These are phyloP conservation scores for Drosophila triauraria DNA, from an alignment of 1,140 invertebrate genomes.

Conservation along the genomic window DNA sequence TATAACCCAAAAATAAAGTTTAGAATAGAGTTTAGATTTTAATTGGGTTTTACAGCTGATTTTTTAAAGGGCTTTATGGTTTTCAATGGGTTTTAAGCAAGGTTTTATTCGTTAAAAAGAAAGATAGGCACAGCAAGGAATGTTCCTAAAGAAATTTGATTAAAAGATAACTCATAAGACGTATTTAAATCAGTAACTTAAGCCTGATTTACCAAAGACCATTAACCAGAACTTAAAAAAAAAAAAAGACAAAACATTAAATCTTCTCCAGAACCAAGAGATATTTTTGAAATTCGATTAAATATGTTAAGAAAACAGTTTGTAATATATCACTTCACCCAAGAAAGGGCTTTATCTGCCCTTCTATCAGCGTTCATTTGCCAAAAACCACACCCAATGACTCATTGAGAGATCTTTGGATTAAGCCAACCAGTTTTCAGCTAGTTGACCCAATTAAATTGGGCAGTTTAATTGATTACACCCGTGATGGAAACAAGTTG, in stretches of 20 bases:
- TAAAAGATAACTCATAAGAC: too few relatives aligned
- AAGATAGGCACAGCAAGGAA: background rate
- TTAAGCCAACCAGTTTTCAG: slow-evolving; percentile 35
- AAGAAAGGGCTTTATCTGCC: slow-evolving; percentile 13
- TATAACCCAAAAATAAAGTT: slow-evolving; percentile 3
- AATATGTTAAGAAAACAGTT: background rate
- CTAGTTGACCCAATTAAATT: slow-evolving; percentile 61
- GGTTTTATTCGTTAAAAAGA: background rate
- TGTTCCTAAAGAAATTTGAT: too few relatives aligned
- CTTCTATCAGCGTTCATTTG: background rate
- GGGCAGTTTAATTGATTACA: slow-evolving; percentile 57
- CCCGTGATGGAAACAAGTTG: slow-evolving; percentile 23
- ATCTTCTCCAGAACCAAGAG: background rate
- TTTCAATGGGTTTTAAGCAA: background rate
- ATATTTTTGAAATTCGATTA: background rate
- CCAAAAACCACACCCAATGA: slow-evolving; percentile 27
- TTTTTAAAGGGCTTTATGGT: background rate
- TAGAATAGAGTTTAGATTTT: background rate
- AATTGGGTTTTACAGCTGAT: background rate
- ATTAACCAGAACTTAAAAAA: background rate
- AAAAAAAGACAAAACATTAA: background rate
- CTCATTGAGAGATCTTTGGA: slow-evolving; percentile 29
- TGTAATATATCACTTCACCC: slow-evolving; percentile 12
- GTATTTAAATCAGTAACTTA: background rate
- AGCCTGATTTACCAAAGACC: background rate